Evolutionary conservation across 2,888 invertebrate genomes (phyloP).

Genomic region (Gymnoscelis rufifasciata): DNA sequence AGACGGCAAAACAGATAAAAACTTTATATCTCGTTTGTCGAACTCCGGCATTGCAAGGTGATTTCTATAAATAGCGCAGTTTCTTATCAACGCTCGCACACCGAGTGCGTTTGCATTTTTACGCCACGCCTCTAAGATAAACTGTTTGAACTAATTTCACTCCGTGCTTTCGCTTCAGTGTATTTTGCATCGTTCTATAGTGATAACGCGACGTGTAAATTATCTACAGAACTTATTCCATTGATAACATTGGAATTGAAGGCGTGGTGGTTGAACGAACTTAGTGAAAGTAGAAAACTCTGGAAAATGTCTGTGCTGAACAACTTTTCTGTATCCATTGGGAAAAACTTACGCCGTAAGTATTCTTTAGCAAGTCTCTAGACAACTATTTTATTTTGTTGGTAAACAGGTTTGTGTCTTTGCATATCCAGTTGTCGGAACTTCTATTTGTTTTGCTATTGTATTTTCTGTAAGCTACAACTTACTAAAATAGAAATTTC

Average conservation of each 20-base stretch:
- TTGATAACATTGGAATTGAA: neutral
- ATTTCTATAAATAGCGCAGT: constrained; percentile 11
- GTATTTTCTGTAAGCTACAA: too few species aligned
- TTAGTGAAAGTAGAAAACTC: neutral
- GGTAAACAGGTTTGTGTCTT: too few species aligned
- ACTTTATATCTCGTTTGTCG: neutral
- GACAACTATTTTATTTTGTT: neutral
- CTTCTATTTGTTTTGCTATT: too few species aligned
- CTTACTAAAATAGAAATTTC: too few species aligned
- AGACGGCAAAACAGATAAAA: neutral
- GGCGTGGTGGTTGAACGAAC: constrained; percentile 28
- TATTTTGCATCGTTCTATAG: constrained; percentile 2
- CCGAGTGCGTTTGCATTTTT: constrained; percentile 32
- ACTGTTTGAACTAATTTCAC: constrained; percentile 16
- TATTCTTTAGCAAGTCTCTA: constrained; percentile 27
- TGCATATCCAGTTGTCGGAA: too few species aligned
- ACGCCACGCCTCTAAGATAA: constrained; percentile 48
- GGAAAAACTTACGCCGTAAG: constrained; percentile 64
- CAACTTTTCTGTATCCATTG: constrained; percentile 64
- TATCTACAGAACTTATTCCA: neutral
- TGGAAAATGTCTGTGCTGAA: constrained; percentile 62
- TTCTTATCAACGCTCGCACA: constrained; percentile 21
- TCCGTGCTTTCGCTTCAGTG: neutral
- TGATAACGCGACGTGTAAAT: constrained; percentile 1
- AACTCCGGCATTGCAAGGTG: constrained; percentile 14